Conservation (phyloP, 1,140 invertebrate genomes). For the Euborellia annulipes region DNA sequence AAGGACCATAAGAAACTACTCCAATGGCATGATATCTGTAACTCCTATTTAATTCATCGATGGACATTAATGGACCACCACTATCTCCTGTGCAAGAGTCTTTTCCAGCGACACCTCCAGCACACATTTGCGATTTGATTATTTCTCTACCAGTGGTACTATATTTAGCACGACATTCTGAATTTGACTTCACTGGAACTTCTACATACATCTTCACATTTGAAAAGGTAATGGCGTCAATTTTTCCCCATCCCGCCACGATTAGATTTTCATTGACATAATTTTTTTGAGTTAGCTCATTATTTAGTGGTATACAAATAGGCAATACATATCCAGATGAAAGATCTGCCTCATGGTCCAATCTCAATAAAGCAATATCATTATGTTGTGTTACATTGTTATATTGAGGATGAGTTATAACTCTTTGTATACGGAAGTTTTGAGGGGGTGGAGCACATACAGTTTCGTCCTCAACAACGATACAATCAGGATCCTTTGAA, state of each 20-base stretch:
- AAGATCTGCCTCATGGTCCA: no score
- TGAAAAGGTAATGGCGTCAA: no score
- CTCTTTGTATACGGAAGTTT: constrained; percentile 1
- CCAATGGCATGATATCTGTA: constrained; percentile 32
- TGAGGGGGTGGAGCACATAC: constrained; percentile 7
- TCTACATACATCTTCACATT: constrained; percentile 40
- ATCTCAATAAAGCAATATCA: constrained; percentile 16
- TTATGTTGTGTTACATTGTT: constrained; percentile 9
- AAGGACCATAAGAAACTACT: constrained; percentile 58
- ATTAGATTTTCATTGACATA: no score
- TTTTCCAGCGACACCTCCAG: constrained; percentile 35
- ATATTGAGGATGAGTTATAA: constrained; percentile 5
- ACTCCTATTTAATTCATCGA: constrained; percentile 17
- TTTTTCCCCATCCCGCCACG: no score
- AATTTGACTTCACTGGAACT: constrained; percentile 28
- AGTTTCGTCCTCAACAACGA: background rate
- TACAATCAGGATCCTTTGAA: constrained; percentile 9
- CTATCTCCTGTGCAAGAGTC: constrained; percentile 59
- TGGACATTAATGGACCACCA: constrained; percentile 54
- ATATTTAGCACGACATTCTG: constrained; percentile 30
- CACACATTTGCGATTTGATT: constrained; percentile 37
- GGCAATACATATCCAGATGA: no score
- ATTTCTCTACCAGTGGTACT: constrained; percentile 22
- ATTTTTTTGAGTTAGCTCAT: no score
- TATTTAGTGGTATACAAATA: no score